A percentile compares a stretch with the other conserved stretches of the same genome.
Conservation (phyloP, 2,888 invertebrate genomes). For the Scaeva pyrastri region DNA sequence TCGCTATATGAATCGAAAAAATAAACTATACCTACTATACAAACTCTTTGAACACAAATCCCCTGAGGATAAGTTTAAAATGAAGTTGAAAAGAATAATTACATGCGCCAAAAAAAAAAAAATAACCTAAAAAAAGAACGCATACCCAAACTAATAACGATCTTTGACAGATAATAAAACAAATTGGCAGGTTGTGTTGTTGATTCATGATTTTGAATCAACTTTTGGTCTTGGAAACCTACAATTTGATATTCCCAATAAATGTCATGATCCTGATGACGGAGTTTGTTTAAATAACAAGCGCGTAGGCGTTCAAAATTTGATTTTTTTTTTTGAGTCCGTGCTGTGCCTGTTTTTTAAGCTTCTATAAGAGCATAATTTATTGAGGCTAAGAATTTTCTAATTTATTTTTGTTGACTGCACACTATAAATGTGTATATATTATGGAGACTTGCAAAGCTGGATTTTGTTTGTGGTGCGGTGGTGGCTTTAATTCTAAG, state of each 20-base stretch:
- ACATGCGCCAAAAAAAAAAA: conserved; percentile 48
- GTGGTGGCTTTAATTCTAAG: conserved; percentile 48
- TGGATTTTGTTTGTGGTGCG: conserved; percentile 7
- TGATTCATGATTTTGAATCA: conserved; percentile 69
- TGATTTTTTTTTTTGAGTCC: conserved; percentile 13
- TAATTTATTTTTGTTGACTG: conserved; percentile 69
- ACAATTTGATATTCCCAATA: neutral
- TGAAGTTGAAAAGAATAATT: conserved; percentile 36
- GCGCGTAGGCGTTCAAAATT: conserved; percentile 26
- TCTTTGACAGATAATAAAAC: conserved; percentile 48
- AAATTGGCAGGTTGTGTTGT: conserved; percentile 69
- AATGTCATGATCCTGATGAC: conserved; percentile 36
- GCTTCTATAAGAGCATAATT: conserved; percentile 49
- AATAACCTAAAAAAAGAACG: neutral
- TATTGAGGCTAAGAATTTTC: conserved; percentile 70
- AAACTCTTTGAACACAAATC: conserved; percentile 19
- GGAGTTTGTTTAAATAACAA: conserved; percentile 46
- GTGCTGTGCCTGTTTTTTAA: conserved; percentile 26
- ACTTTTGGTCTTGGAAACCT: conserved; percentile 52
- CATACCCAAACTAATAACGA: conserved; percentile 46
- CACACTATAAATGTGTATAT: conserved; percentile 4
- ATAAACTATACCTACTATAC: conserved; percentile 13
- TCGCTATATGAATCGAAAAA: conserved; percentile 28
- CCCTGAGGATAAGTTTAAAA: conserved; percentile 43
- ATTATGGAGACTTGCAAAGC: conserved; percentile 7